Base-by-base conservation (phyloP, 2,888 invertebrate species). In the Drosophila mettleri region DNA sequence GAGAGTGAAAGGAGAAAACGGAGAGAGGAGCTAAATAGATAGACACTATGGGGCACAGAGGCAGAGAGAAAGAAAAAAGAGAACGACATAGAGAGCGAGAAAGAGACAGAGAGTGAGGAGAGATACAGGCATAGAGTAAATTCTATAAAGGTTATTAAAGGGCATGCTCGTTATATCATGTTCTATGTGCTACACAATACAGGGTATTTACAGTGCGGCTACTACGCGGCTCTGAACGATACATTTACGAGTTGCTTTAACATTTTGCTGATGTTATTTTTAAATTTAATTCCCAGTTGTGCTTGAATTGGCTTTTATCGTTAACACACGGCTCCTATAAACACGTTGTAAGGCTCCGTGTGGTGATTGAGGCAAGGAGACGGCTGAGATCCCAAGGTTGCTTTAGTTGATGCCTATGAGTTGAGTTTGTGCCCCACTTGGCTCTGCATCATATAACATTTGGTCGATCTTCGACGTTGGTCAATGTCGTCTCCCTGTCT, bases 321-420 rank as follows among this genome's bases (percentile, higher is more conserved):
- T 31, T 12, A 53, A 31, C 53, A 22, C 31, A 10, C 16, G 16
- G 45, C n/a, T 53, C 31, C 7, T 3, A 7, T 29, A 20, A 31
- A 31, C 20, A 29, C 22, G 39, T n/a, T 12, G 20, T 14, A 41
- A 41, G n/a, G 39, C 31, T 24, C 43, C 10, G 22, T 49, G 6
- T 10, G 14, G 10, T n/a, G 20, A 52, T 52, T 14, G 14, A 16
- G 14, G 22, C 5, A 18, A 16, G 14, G 22, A 10, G 33, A 36
- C 57, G 16, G 45, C 27, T 33, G 18, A 27, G 18, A 31, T 14
- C 22, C 46, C 59, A 68, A 73, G 80, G 73, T 61, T 77, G 48
- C 41, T 22, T 59, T 29, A 45, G 59, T 62, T 69, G 67, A 61
- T 80, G 80, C 69, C 80, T n/a, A n/a, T n/a, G n/a, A 79, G 57